These are phyloP conservation scores for Heterodera filipjevi DNA, from an alignment of 2,888 invertebrate genomes.

Conservation along the genomic window DNA sequence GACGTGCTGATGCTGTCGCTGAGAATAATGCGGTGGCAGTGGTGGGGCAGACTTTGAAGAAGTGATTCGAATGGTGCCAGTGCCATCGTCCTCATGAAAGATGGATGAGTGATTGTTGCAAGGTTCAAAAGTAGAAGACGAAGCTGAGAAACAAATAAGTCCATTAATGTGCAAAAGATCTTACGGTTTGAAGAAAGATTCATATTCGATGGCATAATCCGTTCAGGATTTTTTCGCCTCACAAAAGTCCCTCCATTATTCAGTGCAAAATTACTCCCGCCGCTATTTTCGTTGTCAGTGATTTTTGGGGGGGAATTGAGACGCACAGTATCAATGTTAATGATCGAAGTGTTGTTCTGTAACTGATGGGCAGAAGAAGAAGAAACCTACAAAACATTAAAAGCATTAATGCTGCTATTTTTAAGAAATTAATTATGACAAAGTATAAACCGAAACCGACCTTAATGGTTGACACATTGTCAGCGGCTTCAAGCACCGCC, in stretches of 20 bases:
- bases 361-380: constrained; percentile 5
- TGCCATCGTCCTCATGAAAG: constrained; percentile 23
- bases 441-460: neutral
- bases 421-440: too few relatives aligned
- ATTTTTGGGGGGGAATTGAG: neutral
- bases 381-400: constrained; percentile 1
- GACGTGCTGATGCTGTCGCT: neutral
- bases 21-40: neutral
- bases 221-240: neutral
- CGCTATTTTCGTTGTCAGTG: constrained; percentile 7
- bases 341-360: constrained; percentile 25
- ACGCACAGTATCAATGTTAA: constrained; percentile 27
- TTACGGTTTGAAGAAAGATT: neutral
- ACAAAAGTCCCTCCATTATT: constrained; percentile 6
- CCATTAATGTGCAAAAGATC: neutral
- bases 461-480: constrained; percentile 24
- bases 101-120: neutral
- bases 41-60: neutral
- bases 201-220: neutral
- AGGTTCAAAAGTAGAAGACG: neutral
- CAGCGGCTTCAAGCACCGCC: constrained; percentile 10
- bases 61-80: constrained; percentile 34
- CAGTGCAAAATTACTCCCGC: neutral
- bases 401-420: neutral
- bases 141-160: neutral